phyloP scores from a whole-genome alignment of 2,113 vertebrate genomes.

The Hippocampus abdominalis region DNA sequence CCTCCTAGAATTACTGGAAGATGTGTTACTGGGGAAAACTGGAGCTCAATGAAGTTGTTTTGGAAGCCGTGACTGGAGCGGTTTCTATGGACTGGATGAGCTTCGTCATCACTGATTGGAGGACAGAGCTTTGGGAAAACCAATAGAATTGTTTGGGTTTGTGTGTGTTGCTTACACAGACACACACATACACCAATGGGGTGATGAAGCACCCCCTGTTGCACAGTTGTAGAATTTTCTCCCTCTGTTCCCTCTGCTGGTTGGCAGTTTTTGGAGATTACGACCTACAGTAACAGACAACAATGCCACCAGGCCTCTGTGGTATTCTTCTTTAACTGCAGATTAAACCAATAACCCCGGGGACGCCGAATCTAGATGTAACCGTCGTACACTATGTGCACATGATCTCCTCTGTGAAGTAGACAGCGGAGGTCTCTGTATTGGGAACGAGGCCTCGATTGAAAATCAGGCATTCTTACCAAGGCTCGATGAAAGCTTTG shows the following conservation, averaged over 20 bases:
- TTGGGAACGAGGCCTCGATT: conserved; percentile 28
- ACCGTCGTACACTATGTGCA: conserved; percentile 34
- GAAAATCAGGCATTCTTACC: conserved; percentile 43
- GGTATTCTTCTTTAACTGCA: conserved; percentile 42
- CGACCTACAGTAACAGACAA: conserved; percentile 39
- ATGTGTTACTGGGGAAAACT: conserved; percentile 35
- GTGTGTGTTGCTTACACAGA: conserved; percentile 27
- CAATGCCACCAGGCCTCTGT: conserved; percentile 47
- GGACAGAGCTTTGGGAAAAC: conserved; percentile 35
- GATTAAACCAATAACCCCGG: conserved; percentile 44
- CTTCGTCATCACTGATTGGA: conserved; percentile 50
- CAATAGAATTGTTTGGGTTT: conserved; percentile 47
- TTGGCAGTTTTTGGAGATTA: conserved; percentile 60
- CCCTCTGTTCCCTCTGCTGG: conserved; percentile 47
- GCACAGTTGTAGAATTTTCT: conserved; percentile 58
- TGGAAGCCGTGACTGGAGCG: conserved; percentile 52
- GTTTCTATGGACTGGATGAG: conserved; percentile 65
- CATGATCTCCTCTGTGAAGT: conserved; percentile 32
- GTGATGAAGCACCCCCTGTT: conserved; percentile 55
- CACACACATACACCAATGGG: conserved; percentile 45
- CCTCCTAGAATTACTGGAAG: conserved; percentile 10
- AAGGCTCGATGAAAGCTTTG: conserved; percentile 29
- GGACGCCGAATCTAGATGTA: conserved; percentile 45
- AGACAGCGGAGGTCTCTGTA: conserved; percentile 34
- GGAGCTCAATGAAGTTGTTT: conserved; percentile 35